Conservation (phyloP, 53 echinoderm and acorn worm genomes). For the Paracentrotus lividus region DNA sequence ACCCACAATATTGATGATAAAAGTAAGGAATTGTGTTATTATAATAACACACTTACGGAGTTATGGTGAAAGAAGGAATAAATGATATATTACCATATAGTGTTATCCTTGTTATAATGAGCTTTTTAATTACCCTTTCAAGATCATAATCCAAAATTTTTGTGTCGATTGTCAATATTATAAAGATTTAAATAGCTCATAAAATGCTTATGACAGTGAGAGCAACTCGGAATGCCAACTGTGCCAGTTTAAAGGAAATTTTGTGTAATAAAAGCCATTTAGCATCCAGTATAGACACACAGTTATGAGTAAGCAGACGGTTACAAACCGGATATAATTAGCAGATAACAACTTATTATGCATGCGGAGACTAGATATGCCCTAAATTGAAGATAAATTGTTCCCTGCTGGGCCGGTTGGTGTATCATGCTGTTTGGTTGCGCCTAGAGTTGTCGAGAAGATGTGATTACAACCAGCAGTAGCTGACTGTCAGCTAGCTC, state of each 20-base stretch:
- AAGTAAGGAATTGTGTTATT: background rate
- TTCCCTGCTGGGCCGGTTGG: slow-evolving; percentile 12
- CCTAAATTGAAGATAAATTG: slow-evolving; percentile 63
- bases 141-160: slow-evolving; percentile 36
- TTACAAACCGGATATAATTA: slow-evolving; percentile 66
- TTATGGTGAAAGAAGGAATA: background rate
- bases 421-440: background rate
- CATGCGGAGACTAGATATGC: slow-evolving; percentile 65
- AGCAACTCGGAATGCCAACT: slow-evolving; percentile 21
- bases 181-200: slow-evolving; percentile 37
- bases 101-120: background rate
- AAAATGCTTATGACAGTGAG: slow-evolving; percentile 13
- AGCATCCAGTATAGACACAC: slow-evolving; percentile 15
- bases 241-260: background rate
- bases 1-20: background rate
- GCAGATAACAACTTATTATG: slow-evolving; percentile 72
- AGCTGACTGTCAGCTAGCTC: too few relatives aligned
- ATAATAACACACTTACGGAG: background rate
- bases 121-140: slow-evolving; percentile 32
- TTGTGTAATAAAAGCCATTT: slow-evolving; percentile 52
- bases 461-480: slow-evolving; percentile 49
- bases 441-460: background rate
- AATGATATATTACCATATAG: slow-evolving; percentile 12
- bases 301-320: slow-evolving; percentile 15
- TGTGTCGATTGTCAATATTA: slow-evolving; percentile 25